phyloP scores from a whole-genome alignment of 2,888 invertebrate species.

The Epinotia bilunana region DNA sequence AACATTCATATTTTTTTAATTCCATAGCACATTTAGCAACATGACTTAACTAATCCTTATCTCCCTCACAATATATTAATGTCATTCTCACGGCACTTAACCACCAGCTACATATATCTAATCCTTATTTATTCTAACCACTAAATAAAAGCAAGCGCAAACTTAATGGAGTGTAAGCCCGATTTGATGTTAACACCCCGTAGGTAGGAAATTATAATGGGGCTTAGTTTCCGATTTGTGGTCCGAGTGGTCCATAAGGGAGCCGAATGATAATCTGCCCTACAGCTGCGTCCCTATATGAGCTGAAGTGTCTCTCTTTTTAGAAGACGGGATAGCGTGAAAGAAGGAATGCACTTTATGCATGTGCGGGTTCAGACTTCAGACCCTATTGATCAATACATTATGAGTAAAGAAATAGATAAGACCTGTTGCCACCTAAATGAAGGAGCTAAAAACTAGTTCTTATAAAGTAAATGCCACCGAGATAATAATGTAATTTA shows the following conservation, averaged over 20 bases:
- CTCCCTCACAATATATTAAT: slow-evolving; percentile 22
- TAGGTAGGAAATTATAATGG: slow-evolving; percentile 51
- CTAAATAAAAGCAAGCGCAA: slow-evolving; percentile 60
- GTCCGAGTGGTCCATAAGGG: slow-evolving; percentile 17
- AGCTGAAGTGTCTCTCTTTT: not conserved
- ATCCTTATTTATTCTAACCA: slow-evolving; percentile 77
- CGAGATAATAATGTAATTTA: no score
- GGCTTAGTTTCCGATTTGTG: slow-evolving; percentile 32
- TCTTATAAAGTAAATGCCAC: no score
- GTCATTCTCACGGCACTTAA: slow-evolving; percentile 32
- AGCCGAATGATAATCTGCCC: not conserved
- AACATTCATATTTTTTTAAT: not conserved
- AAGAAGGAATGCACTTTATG: no score
- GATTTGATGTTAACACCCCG: slow-evolving; percentile 73
- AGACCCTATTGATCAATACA: no score
- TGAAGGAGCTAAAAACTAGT: no score
- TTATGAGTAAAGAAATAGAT: no score
- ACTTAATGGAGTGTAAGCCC: slow-evolving; percentile 79
- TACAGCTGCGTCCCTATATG: not conserved
- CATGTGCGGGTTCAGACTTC: no score
- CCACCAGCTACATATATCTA: slow-evolving; percentile 14
- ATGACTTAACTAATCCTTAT: slow-evolving; percentile 17
- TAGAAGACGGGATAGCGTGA: no score
- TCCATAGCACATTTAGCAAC: slow-evolving; percentile 8
- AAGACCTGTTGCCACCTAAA: no score